Conservation (phyloP, 2,888 invertebrate species). For the Heterodera filipjevi region DNA sequence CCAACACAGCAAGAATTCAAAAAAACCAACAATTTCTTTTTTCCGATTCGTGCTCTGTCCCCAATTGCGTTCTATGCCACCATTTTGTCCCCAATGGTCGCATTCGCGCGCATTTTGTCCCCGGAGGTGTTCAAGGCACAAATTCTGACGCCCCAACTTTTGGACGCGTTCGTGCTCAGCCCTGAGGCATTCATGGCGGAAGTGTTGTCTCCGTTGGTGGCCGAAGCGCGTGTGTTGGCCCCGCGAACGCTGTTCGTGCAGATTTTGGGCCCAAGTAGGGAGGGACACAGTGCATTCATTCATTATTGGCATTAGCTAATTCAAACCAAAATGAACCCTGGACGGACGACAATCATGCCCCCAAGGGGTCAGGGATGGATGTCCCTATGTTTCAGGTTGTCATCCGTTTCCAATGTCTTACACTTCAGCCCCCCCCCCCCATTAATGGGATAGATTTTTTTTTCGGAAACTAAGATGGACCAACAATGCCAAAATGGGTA, state of each 20-base stretch:
- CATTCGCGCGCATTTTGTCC: slow-evolving; percentile 23
- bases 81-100: slow-evolving; percentile 22
- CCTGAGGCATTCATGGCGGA: slow-evolving; percentile 27
- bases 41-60: slow-evolving; percentile 20
- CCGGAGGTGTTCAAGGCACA: slow-evolving; percentile 28
- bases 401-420: too few relatives aligned
- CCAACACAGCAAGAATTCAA: too few relatives aligned
- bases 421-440: too few relatives aligned
- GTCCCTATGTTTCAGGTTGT: too few relatives aligned
- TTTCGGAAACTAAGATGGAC: too few relatives aligned
- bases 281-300: too few relatives aligned
- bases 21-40: background rate
- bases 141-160: slow-evolving; percentile 16
- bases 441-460: too few relatives aligned
- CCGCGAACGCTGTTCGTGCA: slow-evolving; percentile 23
- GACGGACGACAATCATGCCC: too few relatives aligned
- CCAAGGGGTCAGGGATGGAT: too few relatives aligned
- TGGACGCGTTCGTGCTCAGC: slow-evolving; percentile 14
- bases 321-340: too few relatives aligned
- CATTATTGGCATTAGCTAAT: too few relatives aligned
- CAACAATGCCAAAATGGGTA: background rate
- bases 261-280: slow-evolving; percentile 20
- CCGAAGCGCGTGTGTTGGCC: slow-evolving; percentile 16
- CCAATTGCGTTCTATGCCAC: slow-evolving; percentile 26
- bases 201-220: slow-evolving; percentile 22